A percentile compares a stretch with the other conserved stretches of the same genome.
Conservation (phyloP, 2,888 invertebrate genomes). For the Drosophila mulleri region DNA sequence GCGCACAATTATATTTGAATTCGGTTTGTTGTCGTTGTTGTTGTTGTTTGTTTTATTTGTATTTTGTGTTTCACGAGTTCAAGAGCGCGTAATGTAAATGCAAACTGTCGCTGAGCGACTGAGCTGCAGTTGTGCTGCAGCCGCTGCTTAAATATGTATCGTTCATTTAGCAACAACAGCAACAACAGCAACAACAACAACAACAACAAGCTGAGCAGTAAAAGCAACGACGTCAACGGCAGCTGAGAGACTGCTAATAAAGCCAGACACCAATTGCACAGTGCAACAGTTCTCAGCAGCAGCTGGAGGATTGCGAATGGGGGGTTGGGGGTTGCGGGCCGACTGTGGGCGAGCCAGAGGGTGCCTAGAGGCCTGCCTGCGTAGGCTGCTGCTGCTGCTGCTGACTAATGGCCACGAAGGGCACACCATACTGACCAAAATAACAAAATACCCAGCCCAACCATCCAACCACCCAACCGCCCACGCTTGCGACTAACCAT, state of each 20-base stretch:
- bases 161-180: slow-evolving; percentile 35
- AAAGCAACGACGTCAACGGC: slow-evolving; percentile 33
- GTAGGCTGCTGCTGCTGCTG: slow-evolving; percentile 56
- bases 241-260: slow-evolving; percentile 41
- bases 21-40: background rate
- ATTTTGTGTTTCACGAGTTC: slow-evolving; percentile 36
- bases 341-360: background rate
- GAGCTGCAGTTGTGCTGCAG: slow-evolving; percentile 61
- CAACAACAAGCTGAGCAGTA: background rate
- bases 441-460: slow-evolving; percentile 2
- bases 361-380: slow-evolving; percentile 45
- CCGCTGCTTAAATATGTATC: slow-evolving; percentile 68
- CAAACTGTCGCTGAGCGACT: slow-evolving; percentile 72
- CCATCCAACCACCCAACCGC: slow-evolving; percentile 15
- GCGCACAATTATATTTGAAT: slow-evolving; percentile 4
- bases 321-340: background rate
- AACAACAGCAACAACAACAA: slow-evolving; percentile 2
- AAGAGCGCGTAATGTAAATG: slow-evolving; percentile 57
- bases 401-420: slow-evolving; percentile 45
- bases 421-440: slow-evolving; percentile 7
- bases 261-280: slow-evolving; percentile 14
- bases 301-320: background rate
- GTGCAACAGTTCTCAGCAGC: slow-evolving; percentile 22
- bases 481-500: slow-evolving; percentile 2
- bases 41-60: background rate